Evolutionary conservation across 2,888 invertebrate genomes (phyloP), one percentile per base, ranked within the genome.

Genomic region (Drosophila sordidula): DNA sequence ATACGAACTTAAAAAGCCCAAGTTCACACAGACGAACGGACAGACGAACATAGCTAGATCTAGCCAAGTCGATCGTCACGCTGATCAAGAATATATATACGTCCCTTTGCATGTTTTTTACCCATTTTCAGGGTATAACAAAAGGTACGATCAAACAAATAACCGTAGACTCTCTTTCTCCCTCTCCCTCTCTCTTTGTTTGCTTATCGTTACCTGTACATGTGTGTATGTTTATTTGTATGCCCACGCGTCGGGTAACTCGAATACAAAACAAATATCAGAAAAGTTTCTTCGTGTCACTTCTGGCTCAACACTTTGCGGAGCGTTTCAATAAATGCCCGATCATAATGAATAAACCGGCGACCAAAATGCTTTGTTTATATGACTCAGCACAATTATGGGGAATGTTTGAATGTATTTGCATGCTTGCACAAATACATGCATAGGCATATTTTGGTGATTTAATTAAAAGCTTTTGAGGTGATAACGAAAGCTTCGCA

Each of bases 301-400:
- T 46, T 18, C 22, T 1, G 4, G 26, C 22, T 52, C 8, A 56
- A 25, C n/a, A 34, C 11, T 26, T 4, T 4, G 14, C 6, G 18
- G 2, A 18, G 18, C 18, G 18, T 1, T 18, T 18, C 18, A 1
- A 39, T 45, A 50, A 26, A 3, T 42, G 46, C 42, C 4, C 16
- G 0, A 25, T 75, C 76, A 70, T n/a, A 11, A 29, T 72, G 62
- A 71, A 12, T 29, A 22, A 22, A 18, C 9, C 12, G 9, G 42
- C 18, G 29, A 32, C 9, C 16, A 8, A 51, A 41, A n/a, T 44
- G 46, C 39, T 18, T 34, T 58, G 58, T 67, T 41, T n/a, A 41
- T n/a, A 38, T 39, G 70, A 71, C 0, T 41, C 70, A 18, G 75
- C 55, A 47, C 3, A 56, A 41, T 50, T 36, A 3, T 26, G 2